Conservation (phyloP, 2,113 vertebrate species). For the Dicentrarchus labrax region DNA sequence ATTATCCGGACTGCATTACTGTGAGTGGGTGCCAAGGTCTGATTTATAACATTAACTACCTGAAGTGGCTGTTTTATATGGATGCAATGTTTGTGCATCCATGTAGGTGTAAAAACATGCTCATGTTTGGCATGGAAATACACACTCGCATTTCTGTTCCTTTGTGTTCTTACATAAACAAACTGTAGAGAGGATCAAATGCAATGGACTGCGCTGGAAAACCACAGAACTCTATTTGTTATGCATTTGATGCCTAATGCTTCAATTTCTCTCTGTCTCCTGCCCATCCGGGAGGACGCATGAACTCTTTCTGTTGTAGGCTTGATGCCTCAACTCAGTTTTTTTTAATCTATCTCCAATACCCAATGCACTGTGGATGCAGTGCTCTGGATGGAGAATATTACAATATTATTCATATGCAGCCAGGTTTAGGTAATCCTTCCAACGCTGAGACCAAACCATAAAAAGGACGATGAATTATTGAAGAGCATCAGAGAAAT, state of each 20-base stretch:
- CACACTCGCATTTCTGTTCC: conserved; percentile 1
- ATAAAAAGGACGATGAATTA: conserved; percentile 83
- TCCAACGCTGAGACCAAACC: conserved; percentile 79
- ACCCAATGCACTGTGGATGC: conserved; percentile 58
- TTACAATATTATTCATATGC: conserved; percentile 83
- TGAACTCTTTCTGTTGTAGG: conserved; percentile 37
- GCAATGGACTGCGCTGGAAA: conserved; percentile 19
- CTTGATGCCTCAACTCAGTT: conserved; percentile 19
- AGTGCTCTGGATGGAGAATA: conserved; percentile 74
- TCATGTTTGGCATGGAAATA: conserved; percentile 34
- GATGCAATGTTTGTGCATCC: conserved; percentile 3
- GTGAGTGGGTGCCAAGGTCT: conserved; percentile 10
- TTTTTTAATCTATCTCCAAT: conserved; percentile 68
- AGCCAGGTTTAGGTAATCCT: conserved; percentile 84
- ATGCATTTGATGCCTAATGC: conserved; percentile 50
- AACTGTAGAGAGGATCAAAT: conserved; percentile 34
- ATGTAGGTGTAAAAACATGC: conserved; percentile 16
- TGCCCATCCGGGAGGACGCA: conserved; percentile 47
- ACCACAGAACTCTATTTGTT: conserved; percentile 37
- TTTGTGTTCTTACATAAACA: conserved; percentile 34
- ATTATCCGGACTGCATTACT: conserved; percentile 18
- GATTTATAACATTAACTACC: conserved; percentile 8
- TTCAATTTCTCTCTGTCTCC: conserved; percentile 49
- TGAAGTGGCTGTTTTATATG: conserved; percentile 21
- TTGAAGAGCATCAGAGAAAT: conserved; percentile 85